Base-by-base conservation (phyloP, 37 sponge, comb jelly and placozoan genomes). In the Tethya wilhelma region DNA sequence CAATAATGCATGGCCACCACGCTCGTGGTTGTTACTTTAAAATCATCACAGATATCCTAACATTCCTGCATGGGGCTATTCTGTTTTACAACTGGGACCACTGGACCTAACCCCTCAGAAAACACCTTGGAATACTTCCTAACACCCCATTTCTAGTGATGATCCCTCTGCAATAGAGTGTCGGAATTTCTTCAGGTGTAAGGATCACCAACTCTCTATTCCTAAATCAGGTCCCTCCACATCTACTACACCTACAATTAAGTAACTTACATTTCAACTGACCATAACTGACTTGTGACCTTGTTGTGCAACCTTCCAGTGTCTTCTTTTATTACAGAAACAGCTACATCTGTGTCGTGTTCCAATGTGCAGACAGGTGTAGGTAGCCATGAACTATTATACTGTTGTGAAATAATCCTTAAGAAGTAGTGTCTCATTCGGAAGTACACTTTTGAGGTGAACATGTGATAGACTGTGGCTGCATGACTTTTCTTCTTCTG, bases 41-140 rank as follows among this genome's bases (percentile, higher is more conserved):
- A 83, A 38, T 89, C 90, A 0, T 84, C 84, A 79, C 84, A 89
- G 14, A n/a, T n/a, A 89, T 55, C 32, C 90, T 66, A 14, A 84
- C 55, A 29, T 7, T 22, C 19, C n/a, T n/a, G n/a, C n/a, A n/a
- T n/a, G n/a, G n/a, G n/a, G n/a, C 75, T 70, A 64, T 84, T 57
- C 30, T 71, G 56, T 46, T 84, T 89, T 14, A 58, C 22, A 4
- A 83, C 84, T 14, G 84, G 84, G 1, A 89, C 90, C 31, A 89
- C 56, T 12, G 84, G 84, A 3, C 92, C 84, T 26, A 75, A 28
- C 30, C 30, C 77, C 32, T 74, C 69, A n/a, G 33, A 30, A 57
- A 87, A 87, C 6, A 79, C 45, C 31, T 14, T 44, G 1, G 19
- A 7, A 64, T 80, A 63, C 76, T 87, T 87, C 4, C 17, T 9